Evolutionary conservation across 2,113 vertebrate species (phyloP).

Genomic region (Charina bottae): DNA sequence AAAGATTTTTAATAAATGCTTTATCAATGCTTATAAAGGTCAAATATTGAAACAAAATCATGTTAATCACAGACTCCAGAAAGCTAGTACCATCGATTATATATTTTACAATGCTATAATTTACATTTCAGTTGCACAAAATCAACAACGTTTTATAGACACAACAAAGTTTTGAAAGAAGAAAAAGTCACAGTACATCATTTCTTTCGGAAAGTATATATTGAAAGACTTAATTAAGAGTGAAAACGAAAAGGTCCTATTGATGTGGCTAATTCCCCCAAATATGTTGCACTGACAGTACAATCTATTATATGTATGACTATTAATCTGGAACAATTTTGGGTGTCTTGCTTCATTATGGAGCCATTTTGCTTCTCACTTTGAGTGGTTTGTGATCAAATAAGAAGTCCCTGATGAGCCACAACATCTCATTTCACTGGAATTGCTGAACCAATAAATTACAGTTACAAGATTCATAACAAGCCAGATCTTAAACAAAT

Average conservation of each 20-base stretch:
- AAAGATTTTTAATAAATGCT: slow-evolving; percentile 71
- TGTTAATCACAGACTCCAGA: slow-evolving; percentile 44
- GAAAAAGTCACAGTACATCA: slow-evolving; percentile 50
- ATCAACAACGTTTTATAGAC: slow-evolving; percentile 32
- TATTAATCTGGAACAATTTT: background rate
- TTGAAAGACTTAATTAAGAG: slow-evolving; percentile 26
- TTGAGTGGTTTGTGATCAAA: background rate
- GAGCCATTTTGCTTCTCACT: background rate
- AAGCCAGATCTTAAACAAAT: background rate
- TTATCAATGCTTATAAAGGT: slow-evolving; percentile 50
- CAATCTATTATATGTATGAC: background rate
- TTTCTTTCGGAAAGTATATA: slow-evolving; percentile 1
- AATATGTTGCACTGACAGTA: background rate
- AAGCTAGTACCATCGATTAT: slow-evolving; percentile 5
- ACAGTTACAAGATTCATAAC: background rate
- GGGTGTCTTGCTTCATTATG: background rate
- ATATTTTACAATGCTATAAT: slow-evolving; percentile 41
- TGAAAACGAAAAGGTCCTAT: background rate
- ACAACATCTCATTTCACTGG: background rate
- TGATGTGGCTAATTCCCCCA: background rate
- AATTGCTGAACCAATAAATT: background rate
- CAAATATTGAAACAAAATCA: slow-evolving; percentile 56
- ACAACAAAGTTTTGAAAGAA: slow-evolving; percentile 39
- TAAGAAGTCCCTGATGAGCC: background rate
- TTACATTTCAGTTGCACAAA: slow-evolving; percentile 35